Conservation (phyloP, 1,140 invertebrate species). For the Lepidurus apus region DNA sequence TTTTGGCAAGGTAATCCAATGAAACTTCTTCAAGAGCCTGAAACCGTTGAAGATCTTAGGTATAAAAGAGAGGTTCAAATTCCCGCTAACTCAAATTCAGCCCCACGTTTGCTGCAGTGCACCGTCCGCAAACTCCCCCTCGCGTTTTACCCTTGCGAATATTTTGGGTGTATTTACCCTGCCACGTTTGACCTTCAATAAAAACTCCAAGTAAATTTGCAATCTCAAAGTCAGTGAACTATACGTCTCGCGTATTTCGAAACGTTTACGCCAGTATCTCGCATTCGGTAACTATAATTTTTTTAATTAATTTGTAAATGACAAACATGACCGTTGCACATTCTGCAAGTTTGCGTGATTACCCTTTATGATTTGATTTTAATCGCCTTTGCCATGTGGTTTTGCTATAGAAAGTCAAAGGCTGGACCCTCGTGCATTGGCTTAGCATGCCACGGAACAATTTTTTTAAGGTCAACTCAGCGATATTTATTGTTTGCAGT, state of each 20-base stretch:
- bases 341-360: not conserved
- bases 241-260: not conserved
- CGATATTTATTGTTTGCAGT: not conserved
- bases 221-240: not conserved
- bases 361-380: not conserved
- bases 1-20: constrained; percentile 19
- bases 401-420: not conserved
- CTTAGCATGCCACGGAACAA: not conserved
- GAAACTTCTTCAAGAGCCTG: not conserved
- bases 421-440: not conserved
- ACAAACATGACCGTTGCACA: not conserved
- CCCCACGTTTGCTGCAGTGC: not conserved
- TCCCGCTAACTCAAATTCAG: constrained; percentile 16
- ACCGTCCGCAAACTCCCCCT: constrained; percentile 12
- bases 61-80: constrained; percentile 3
- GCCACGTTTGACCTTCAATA: not conserved
- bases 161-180: not conserved
- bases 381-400: not conserved
- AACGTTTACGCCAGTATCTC: not conserved
- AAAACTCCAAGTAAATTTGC: not conserved
- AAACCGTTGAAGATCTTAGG: constrained; percentile 6
- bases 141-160: constrained; percentile 1
- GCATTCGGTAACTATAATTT: not conserved
- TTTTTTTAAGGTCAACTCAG: not conserved
- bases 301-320: not conserved